Base-by-base conservation (phyloP, 2,888 invertebrate species). In the Pandemis heparana region DNA sequence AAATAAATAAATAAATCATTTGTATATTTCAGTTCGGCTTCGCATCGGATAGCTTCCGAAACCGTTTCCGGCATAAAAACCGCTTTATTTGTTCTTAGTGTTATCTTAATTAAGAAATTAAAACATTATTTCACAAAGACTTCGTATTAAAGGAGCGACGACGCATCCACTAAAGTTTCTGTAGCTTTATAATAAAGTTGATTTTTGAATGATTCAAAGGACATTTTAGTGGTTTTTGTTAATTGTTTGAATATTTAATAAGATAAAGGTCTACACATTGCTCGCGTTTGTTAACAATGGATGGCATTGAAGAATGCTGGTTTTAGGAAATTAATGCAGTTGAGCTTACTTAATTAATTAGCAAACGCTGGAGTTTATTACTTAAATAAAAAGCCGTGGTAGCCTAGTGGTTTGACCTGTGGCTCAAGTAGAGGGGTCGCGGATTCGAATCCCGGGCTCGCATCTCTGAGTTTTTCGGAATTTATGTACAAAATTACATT, bases 91-190 rank as follows among this genome's bases (percentile, higher is more conserved):
- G 87, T 87, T 83, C 84, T 80, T 79, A 51, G 70, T 78, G 81
- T 88, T 92, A 93, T 94, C 92, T 91, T 91, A 89, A 92, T 91
- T 92, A 90, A 91, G 92, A 91, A 92, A 93, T 93, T 92, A 92
- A 90, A 78, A 77, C 56, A 16, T 63, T 71, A 62, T 70, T 69
- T 72, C 51, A 51, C 32, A 39, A 16, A 51, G 38, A 9, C 75
- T 70, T 53, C 77, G 78, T 78, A 79, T 56, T 23, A 56, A 56
- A 56, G 23, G 23, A 56, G 10, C 56, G 23, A 23, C 18, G 5
- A 1, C 6, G 56, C 56, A 12, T 1, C 12, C 5, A 6, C n/a
- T 18, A 1, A 12, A 23, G 56, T 12, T 4, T 18, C 12, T 23
- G 10, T 53, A 6, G 0, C 23, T 0, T 56, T 7, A 23, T 23